Evolutionary conservation across 2,113 vertebrate genomes (phyloP).

Genomic region (Dolichallabes microphthalmus): DNA sequence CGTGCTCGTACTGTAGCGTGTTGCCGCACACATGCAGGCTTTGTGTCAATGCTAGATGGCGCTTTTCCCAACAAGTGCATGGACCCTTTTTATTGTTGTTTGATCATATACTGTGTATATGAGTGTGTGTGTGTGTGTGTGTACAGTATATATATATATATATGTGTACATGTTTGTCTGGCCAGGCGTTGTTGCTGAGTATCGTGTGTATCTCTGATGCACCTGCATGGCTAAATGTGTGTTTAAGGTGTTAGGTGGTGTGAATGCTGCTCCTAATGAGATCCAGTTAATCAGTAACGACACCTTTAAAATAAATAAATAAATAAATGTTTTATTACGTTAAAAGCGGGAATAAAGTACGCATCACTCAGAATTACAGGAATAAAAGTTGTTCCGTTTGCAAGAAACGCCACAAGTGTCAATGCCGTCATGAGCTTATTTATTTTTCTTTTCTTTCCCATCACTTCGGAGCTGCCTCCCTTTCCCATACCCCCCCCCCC

Average conservation of each 20-base stretch:
- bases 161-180: slow-evolving; percentile 3
- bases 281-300: not conserved
- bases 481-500: not conserved
- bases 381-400: not conserved
- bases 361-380: too few relatives aligned
- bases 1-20: not conserved
- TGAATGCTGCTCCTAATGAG: not conserved
- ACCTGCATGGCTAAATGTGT: slow-evolving; percentile 7
- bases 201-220: not conserved
- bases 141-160: not conserved
- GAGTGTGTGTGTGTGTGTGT: slow-evolving; percentile 16
- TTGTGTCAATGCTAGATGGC: slow-evolving; percentile 7
- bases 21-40: not conserved
- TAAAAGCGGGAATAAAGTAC: not conserved
- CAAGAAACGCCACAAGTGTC: slow-evolving; percentile 7
- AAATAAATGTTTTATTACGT: too few relatives aligned
- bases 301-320: too few relatives aligned
- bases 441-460: slow-evolving; percentile 39
- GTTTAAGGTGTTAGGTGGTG: not conserved
- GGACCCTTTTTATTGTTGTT: not conserved
- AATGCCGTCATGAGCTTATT: slow-evolving; percentile 31
- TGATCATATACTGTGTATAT: not conserved
- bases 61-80: slow-evolving; percentile 8
- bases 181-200: not conserved
- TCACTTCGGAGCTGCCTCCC: slow-evolving; percentile 25